Base-by-base conservation (phyloP, 2,888 invertebrate genomes). In the Tiphia femorata region DNA sequence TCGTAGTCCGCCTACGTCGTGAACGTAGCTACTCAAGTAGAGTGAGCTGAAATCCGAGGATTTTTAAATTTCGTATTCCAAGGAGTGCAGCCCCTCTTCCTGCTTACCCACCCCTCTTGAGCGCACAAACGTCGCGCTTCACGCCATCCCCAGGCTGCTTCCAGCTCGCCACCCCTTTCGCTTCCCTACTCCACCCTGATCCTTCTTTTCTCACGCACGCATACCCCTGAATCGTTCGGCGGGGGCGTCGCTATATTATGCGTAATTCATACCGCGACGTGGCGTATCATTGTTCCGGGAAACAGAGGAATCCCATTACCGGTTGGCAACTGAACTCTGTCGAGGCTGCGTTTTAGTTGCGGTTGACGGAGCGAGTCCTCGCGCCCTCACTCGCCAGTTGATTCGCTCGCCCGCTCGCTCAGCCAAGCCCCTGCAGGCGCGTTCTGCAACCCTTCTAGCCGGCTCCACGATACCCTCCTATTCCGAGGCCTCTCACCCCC, bases 231-330 rank as follows among this genome's bases (percentile, higher is more conserved):
- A 64, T 54, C 61, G 19, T 38, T 16, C 17, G 59, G 58, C 59
- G 51, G n/a, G n/a, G 23, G 40, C 47, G 47, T 53, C 49, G 65
- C 60, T 65, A 72, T 73, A 74, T 76, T 79, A 79, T 79, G 75
- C 78, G 76, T 75, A 76, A 79, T 78, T 79, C 79, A 79, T 79
- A 80, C 75, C 73, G 74, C 73, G 77, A 78, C 76, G 75, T 70
- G 72, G 74, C 77, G 75, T 78, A 76, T 79, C 78, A 79, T 80
- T 80, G 79, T 79, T 76, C 72, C 68, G 75, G 73, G 74, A 76
- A 81, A 80, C 80, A 80, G 80, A 75, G 79, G 77, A 80, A 80
- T 80, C 76, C 79, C 80, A 80, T 81, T 81, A 81, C 80, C 74
- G 77, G 76, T 75, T 79, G 74, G 78, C 76, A 77, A 77, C 75